Evolutionary conservation across 2,113 vertebrate species (phyloP).

Genomic region (Patagioenas fasciata): DNA sequence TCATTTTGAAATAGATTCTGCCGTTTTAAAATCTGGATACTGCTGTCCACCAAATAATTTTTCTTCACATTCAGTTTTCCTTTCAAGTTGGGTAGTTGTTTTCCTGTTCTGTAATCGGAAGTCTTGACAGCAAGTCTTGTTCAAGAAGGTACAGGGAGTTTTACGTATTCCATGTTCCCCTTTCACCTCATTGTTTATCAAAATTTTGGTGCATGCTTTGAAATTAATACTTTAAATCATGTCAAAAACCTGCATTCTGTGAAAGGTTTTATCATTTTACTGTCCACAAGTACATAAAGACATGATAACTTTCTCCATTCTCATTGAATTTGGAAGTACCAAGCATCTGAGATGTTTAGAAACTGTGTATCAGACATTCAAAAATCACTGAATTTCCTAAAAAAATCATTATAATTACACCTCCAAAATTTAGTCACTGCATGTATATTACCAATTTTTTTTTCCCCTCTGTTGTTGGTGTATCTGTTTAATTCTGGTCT

Average conservation of each 20-base stretch:
- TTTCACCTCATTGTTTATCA: not conserved
- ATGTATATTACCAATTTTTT: not conserved
- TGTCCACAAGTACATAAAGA: not conserved
- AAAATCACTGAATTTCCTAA: not conserved
- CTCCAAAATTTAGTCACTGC: not conserved
- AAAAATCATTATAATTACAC: not conserved
- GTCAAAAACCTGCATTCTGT: not conserved
- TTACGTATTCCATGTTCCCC: not conserved
- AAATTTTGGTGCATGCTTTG: not conserved
- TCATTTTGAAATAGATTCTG: not conserved
- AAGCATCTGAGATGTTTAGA: not conserved
- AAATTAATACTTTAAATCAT: not conserved
- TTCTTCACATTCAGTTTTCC: not conserved
- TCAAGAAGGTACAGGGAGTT: not conserved
- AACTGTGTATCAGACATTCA: not conserved
- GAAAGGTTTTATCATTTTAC: not conserved
- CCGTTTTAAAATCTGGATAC: not conserved
- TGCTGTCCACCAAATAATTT: no score
- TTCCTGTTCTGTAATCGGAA: not conserved
- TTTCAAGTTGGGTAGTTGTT: not conserved
- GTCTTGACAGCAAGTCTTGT: not conserved
- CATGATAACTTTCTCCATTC: not conserved
- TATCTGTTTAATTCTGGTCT: not conserved
- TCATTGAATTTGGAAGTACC: not conserved
- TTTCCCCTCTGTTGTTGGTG: not conserved